Conservation (phyloP, 2,888 invertebrate genomes). For the Cephus pygmeus region DNA sequence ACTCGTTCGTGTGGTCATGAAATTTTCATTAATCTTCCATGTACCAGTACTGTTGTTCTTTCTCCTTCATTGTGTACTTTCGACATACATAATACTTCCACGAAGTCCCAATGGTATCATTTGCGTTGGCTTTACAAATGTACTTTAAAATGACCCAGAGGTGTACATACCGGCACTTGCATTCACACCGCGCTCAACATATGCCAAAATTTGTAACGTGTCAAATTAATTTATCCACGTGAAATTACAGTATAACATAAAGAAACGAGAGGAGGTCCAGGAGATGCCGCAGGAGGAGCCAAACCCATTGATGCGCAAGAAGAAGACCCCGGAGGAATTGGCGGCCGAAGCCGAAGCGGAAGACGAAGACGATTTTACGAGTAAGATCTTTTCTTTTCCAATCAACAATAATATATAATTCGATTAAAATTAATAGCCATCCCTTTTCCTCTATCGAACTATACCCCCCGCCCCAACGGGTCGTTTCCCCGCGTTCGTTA, state of each 20-base stretch:
- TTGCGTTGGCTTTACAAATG: neutral
- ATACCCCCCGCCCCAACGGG: conserved; percentile 10
- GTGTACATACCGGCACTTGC: neutral
- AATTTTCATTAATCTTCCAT: neutral
- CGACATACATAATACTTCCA: neutral
- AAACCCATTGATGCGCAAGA: conserved; percentile 96
- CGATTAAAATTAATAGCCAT: conserved; percentile 16
- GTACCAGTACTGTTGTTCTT: neutral
- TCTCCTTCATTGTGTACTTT: neutral
- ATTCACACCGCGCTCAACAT: neutral
- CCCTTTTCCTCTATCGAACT: conserved; percentile 8
- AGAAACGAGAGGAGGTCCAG: conserved; percentile 95
- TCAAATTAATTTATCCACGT: conserved; percentile 10
- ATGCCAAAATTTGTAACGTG: neutral
- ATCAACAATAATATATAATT: neutral
- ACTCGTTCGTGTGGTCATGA: neutral
- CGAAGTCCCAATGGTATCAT: neutral
- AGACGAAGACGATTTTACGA: conserved; percentile 96
- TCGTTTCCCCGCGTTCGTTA: conserved; percentile 21
- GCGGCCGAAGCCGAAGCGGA: conserved; percentile 96
- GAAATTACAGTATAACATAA: conserved; percentile 93
- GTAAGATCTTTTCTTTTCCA: conserved; percentile 70
- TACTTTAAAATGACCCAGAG: neutral
- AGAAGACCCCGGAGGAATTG: conserved; percentile 98
- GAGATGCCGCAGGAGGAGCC: conserved; percentile 88